Evolutionary conservation across 2,888 invertebrate genomes (phyloP).

Genomic region (Bombylius major): DNA sequence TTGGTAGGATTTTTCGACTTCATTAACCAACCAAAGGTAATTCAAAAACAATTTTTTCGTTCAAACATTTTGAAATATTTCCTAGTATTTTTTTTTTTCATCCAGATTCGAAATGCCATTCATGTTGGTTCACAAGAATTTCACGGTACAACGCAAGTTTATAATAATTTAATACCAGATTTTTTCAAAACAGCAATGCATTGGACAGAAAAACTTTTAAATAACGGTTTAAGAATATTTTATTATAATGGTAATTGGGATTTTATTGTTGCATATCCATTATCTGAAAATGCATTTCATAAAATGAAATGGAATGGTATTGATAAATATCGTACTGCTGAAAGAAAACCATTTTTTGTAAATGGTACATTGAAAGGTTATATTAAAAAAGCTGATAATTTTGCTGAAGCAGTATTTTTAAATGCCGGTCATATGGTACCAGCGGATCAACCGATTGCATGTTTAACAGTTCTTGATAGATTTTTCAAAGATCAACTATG

Average conservation of each 20-base stretch:
- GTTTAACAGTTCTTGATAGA: constrained; percentile 46
- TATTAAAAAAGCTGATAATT: constrained; percentile 42
- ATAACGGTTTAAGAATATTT: constrained; percentile 37
- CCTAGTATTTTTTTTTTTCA: background rate
- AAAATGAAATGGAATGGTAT: constrained; percentile 39
- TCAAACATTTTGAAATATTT: background rate
- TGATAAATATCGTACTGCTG: constrained; percentile 37
- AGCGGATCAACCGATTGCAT: constrained; percentile 46
- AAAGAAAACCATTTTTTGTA: constrained; percentile 38
- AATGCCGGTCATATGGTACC: constrained; percentile 58
- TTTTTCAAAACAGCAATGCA: constrained; percentile 46
- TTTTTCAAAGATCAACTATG: constrained; percentile 36
- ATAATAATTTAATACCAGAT: constrained; percentile 40
- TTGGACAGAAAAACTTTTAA: constrained; percentile 42
- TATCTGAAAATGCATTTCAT: constrained; percentile 43
- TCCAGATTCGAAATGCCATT: constrained; percentile 36
- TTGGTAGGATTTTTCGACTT: constrained; percentile 28
- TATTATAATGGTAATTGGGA: constrained; percentile 43
- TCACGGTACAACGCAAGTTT: constrained; percentile 41
- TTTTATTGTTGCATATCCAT: constrained; percentile 52
- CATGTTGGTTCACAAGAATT: constrained; percentile 43
- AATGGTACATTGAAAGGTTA: constrained; percentile 43
- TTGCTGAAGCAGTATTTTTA: constrained; percentile 47
- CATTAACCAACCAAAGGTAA: constrained; percentile 32
- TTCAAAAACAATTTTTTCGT: background rate